Evolutionary conservation across 92 coral and sea anemone genomes (phyloP).

Genomic region (Heteractis magnifica): DNA sequence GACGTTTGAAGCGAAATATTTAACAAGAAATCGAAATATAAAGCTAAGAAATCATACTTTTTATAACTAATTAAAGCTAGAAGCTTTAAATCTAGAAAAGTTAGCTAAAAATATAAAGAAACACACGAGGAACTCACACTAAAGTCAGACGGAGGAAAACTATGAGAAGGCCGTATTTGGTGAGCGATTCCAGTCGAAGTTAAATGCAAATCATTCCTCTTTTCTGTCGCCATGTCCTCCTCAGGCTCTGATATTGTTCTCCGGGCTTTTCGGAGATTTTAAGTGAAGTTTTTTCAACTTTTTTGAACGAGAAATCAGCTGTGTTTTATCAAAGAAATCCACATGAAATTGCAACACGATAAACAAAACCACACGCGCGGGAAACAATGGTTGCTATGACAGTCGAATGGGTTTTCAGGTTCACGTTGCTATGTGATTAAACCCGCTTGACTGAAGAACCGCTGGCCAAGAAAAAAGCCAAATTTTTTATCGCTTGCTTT

Average conservation of each 20-base stretch:
- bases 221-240: constrained; percentile 51
- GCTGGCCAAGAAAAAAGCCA: constrained; percentile 9
- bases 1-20: not conserved
- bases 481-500: not conserved
- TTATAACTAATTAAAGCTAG: too few species aligned
- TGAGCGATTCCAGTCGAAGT: constrained; percentile 92
- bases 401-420: constrained; percentile 20
- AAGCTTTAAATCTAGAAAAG: not conserved
- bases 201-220: constrained; percentile 68
- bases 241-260: not conserved
- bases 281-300: not conserved
- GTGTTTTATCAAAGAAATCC: not conserved
- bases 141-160: constrained; percentile 73
- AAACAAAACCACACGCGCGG: constrained; percentile 33
- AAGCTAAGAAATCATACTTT: not conserved
- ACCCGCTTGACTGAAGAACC: not conserved
- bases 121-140: constrained; percentile 49
- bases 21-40: not conserved
- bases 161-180: constrained; percentile 44
- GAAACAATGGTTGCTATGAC: constrained; percentile 54
- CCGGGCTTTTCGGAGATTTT: not conserved
- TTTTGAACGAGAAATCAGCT: constrained; percentile 4
- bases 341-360: not conserved
- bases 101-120: not conserved
- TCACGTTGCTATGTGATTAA: constrained; percentile 11